Evolutionary conservation across 2,888 invertebrate genomes (phyloP).

Genomic region (Noctua janthina): DNA sequence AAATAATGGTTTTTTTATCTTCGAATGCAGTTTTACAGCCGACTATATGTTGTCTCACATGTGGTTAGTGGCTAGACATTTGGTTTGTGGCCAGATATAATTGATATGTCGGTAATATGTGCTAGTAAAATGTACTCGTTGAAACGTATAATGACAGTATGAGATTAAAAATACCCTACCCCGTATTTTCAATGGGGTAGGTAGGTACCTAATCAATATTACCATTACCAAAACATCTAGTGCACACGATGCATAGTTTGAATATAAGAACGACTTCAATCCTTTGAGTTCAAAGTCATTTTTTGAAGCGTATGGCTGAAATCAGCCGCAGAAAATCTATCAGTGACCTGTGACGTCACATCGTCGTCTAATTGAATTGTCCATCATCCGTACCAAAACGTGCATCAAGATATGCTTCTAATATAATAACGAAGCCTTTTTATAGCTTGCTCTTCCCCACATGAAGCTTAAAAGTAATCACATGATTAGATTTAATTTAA

Average conservation of each 20-base stretch:
- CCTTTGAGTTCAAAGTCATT: not conserved
- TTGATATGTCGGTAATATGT: not conserved
- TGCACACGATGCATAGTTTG: not conserved
- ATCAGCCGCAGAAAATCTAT: not conserved
- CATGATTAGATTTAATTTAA: conserved; percentile 11
- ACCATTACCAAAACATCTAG: not conserved
- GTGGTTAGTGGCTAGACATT: not conserved
- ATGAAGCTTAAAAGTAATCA: not conserved
- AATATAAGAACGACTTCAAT: not conserved
- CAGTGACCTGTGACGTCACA: not conserved
- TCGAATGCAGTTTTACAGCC: not conserved
- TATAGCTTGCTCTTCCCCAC: too few species aligned
- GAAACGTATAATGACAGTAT: not conserved
- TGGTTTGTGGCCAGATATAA: too few species aligned
- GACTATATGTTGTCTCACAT: not conserved
- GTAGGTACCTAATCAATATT: not conserved
- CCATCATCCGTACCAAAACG: too few species aligned
- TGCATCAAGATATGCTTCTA: not conserved
- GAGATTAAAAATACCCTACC: too few species aligned
- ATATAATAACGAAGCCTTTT: not conserved
- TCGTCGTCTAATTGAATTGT: not conserved
- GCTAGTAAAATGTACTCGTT: not conserved
- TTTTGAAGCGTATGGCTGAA: not conserved
- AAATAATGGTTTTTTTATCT: not conserved
- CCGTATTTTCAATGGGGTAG: not conserved